Evolutionary conservation across 2,888 invertebrate species (phyloP), one percentile per base, ranked within the genome.

Genomic region (Pemphredon lugubris): DNA sequence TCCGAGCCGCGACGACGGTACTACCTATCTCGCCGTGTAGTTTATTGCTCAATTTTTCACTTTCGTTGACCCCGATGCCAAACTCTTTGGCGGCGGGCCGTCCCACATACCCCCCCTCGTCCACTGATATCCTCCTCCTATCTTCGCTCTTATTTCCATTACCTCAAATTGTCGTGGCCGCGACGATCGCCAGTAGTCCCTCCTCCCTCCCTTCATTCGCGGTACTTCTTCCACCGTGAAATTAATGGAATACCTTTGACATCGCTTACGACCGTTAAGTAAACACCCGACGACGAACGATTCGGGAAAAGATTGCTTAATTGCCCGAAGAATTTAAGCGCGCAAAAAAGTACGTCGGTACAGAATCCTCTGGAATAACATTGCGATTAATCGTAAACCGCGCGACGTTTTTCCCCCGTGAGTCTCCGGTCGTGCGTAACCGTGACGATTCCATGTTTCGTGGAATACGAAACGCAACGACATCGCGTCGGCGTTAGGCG

Each of bases 61-160:
- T 58, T 72, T 59, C 63, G 57, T 70, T 45, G 64, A 59, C 59
- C 59, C 26, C 26, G 44, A 54, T 65, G 45, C 45, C 34, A 34
- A 34, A 64, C 45, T 59, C 45, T 65, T 44, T 26, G 58, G 20
- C 20, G 34, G 57, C 40, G 18, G 32, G 16, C 30, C 45, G 45
- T 23, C 32, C 57, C 21, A 40, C 51, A 50, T 58, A 45, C 57
- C 11, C 26, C 4, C 26, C 23, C 14, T n/a, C 11, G 47, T 54
- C 59, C 58, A 59, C 59, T 40, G 53, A 48, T 48, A 45, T 20
- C 39, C 40, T 16, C 39, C 40, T 16, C 51, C 70, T 57, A 13
- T 26, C 32, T 32, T 53, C 40, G 9, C 13, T 55, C 55, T 44
- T 32, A 45, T 47, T 57, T 34, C 18, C 23, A 51, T 58, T 55